A percentile compares a stretch with the other conserved stretches of the same genome.
These are phyloP conservation scores for Metellina segmentata DNA, from an alignment of 2,888 invertebrate genomes.

Conservation along the genomic window DNA sequence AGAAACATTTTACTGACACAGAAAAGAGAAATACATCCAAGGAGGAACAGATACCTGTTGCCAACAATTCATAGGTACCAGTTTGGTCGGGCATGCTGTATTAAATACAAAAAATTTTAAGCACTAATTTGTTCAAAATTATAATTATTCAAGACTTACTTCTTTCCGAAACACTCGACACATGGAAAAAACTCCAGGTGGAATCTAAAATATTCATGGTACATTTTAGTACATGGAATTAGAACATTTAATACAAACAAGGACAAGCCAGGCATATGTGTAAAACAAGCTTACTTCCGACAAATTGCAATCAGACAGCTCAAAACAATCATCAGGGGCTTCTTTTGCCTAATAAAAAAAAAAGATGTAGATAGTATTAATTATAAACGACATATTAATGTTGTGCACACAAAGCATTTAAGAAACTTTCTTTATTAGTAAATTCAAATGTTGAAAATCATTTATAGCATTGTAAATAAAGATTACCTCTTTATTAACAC, in stretches of 20 bases:
- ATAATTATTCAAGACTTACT: constrained; percentile 79
- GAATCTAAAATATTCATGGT: constrained; percentile 82
- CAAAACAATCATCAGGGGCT: constrained; percentile 90
- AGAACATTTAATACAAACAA: not conserved
- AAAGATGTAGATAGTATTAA: not conserved
- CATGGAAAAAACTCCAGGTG: constrained; percentile 89
- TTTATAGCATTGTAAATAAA: too few species aligned
- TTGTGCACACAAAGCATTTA: too few species aligned
- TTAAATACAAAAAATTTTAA: not conserved
- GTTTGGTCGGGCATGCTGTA: too few species aligned
- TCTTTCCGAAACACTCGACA: constrained; percentile 92
- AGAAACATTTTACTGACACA: too few species aligned
- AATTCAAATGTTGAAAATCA: too few species aligned
- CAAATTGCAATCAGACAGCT: constrained; percentile 89
- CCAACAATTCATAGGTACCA: too few species aligned
- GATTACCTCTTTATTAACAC: too few species aligned
- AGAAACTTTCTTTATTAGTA: not conserved
- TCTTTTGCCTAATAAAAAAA: constrained; percentile 85
- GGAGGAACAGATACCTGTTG: not conserved
- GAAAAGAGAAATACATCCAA: not conserved
- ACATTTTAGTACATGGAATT: too few species aligned
- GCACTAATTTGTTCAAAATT: not conserved
- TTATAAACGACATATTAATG: not conserved
- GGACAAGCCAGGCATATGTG: too few species aligned
- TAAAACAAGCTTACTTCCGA: constrained; percentile 81